phyloP scores from a whole-genome alignment of 2,888 invertebrate genomes.

The Chironomus riparius region DNA sequence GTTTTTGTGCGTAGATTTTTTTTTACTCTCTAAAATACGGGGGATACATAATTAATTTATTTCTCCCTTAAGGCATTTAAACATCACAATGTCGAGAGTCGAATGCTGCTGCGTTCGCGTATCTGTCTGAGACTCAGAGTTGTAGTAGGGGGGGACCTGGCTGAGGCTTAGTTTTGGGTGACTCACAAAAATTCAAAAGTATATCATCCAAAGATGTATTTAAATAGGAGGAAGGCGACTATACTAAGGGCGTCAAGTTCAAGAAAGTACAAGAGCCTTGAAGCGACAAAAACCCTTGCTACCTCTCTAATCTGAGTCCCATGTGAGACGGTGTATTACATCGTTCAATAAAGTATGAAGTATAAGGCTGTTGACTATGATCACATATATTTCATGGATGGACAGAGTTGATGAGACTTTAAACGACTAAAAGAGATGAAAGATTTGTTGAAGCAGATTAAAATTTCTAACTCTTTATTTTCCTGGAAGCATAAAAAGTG shows the following conservation, averaged over 20 bases:
- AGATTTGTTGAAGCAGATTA: conserved; percentile 2
- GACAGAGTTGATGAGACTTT: neutral
- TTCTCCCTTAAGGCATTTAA: conserved; percentile 6
- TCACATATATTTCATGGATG: neutral
- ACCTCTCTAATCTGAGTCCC: too few species aligned
- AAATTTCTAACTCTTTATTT: neutral
- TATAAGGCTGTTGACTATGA: neutral
- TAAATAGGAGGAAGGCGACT: too few species aligned
- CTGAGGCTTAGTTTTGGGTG: too few species aligned
- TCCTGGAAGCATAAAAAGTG: neutral
- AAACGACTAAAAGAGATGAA: neutral
- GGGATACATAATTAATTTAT: conserved; percentile 6
- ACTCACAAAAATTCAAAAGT: too few species aligned
- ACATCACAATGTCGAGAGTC: neutral
- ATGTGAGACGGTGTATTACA: neutral
- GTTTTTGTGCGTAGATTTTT: neutral
- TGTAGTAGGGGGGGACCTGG: too few species aligned
- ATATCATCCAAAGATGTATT: too few species aligned
- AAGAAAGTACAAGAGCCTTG: too few species aligned
- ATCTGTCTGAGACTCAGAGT: too few species aligned
- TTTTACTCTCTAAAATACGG: neutral
- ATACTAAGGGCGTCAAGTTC: too few species aligned
- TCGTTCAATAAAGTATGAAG: neutral
- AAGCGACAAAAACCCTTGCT: too few species aligned
- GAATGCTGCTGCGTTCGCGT: too few species aligned